Evolutionary conservation across 2,113 vertebrate genomes (phyloP).

Genomic region (Ciconia stormi): DNA sequence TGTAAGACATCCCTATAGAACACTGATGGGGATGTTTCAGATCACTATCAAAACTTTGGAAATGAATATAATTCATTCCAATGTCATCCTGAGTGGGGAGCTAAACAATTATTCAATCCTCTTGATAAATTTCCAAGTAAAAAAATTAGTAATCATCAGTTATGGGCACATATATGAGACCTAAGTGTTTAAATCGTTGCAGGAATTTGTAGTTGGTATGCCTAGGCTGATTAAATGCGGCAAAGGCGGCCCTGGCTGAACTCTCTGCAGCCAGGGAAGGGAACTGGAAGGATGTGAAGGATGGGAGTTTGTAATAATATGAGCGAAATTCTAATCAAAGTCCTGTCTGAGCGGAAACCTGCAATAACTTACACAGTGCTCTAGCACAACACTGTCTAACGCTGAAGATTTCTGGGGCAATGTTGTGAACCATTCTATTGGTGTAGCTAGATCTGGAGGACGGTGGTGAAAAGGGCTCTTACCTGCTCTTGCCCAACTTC

Average conservation of each 20-base stretch:
- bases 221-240: neutral
- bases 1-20: neutral
- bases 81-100: neutral
- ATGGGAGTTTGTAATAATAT: neutral
- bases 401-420: neutral
- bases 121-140: slow-evolving; percentile 4
- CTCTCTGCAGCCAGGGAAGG: neutral
- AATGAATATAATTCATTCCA: neutral
- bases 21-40: neutral
- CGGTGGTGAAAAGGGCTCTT: neutral
- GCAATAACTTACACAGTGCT: neutral
- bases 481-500: neutral
- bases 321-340: neutral
- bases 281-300: neutral
- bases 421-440: neutral
- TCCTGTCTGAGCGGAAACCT: neutral
- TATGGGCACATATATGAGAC: neutral
- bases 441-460: neutral
- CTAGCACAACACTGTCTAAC: neutral
- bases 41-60: neutral
- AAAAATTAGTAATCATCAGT: neutral
- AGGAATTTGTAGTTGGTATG: slow-evolving; percentile 18
- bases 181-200: neutral
- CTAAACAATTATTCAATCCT: neutral
- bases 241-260: neutral